Percentiles rank a stretch among this genome's conserved stretches.
Conservation (phyloP, 2,888 invertebrate species). For the Colletes collaris region DNA sequence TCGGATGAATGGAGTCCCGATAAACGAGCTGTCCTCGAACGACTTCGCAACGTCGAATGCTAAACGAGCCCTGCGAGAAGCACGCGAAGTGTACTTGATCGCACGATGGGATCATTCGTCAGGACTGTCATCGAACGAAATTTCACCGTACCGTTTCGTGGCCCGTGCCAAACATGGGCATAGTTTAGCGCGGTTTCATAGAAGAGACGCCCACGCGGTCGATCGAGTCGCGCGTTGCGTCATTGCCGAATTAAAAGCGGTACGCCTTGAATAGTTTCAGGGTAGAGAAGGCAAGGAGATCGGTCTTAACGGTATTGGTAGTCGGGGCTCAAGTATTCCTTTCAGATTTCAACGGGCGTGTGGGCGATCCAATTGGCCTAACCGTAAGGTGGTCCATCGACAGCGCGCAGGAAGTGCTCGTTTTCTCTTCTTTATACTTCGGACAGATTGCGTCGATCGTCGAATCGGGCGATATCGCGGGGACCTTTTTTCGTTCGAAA, state of each 20-base stretch:
- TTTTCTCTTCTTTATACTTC: constrained; percentile 39
- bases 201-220: constrained; percentile 49
- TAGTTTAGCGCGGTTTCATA: constrained; percentile 24
- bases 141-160: neutral
- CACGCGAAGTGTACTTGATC: neutral
- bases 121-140: neutral
- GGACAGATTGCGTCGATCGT: constrained; percentile 12
- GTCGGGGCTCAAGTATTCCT: constrained; percentile 46
- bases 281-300: constrained; percentile 41
- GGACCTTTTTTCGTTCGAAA: constrained; percentile 23
- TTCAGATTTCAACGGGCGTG: constrained; percentile 62
- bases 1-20: too few relatives aligned
- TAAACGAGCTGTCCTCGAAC: too few relatives aligned
- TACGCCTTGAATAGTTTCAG: constrained; percentile 56
- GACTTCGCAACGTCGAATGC: neutral
- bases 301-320: constrained; percentile 61
- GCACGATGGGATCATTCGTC: neutral
- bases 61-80: neutral
- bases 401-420: constrained; percentile 39
- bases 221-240: constrained; percentile 37
- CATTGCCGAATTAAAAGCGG: constrained; percentile 64
- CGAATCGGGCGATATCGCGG: constrained; percentile 14
- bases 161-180: constrained; percentile 16
- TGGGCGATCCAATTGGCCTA: constrained; percentile 71
- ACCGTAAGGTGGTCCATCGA: constrained; percentile 59